phyloP scores from a whole-genome alignment of 1,140 invertebrate genomes.

The Campoletis sonorensis region DNA sequence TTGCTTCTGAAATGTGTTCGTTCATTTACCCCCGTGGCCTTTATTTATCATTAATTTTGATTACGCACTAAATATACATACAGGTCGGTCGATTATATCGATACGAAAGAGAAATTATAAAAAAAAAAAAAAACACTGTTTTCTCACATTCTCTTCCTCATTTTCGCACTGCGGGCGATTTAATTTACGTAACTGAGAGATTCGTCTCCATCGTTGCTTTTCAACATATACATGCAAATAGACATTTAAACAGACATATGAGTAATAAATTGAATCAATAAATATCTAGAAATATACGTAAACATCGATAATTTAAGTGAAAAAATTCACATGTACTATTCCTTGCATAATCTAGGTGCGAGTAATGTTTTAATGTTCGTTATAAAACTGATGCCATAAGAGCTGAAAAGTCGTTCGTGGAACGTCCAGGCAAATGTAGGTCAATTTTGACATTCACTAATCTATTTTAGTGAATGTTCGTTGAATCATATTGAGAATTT shows the following conservation, averaged over 20 bases:
- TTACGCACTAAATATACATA: not conserved
- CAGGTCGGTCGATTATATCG: not conserved
- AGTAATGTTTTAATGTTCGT: not conserved
- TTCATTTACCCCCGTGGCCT: not conserved
- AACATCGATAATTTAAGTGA: not conserved
- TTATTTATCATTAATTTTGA: not conserved
- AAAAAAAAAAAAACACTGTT: not conserved
- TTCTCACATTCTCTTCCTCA: conserved; percentile 20
- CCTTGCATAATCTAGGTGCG: not conserved
- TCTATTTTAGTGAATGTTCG: too few relatives aligned
- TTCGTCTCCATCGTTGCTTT: not conserved
- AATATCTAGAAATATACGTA: conserved; percentile 1
- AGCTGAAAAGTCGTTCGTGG: not conserved
- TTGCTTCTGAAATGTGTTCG: not conserved
- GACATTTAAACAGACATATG: not conserved
- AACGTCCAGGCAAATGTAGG: not conserved
- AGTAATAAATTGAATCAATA: not conserved
- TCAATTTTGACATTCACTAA: too few relatives aligned
- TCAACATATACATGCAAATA: too few relatives aligned
- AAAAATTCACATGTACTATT: not conserved
- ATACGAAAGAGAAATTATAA: not conserved
- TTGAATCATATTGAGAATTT: too few relatives aligned
- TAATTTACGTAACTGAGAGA: conserved; percentile 12
- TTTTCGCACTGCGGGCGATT: not conserved
- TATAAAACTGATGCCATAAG: not conserved